Conservation (phyloP, 2,113 vertebrate genomes). For the Typhlomys cinereus region DNA sequence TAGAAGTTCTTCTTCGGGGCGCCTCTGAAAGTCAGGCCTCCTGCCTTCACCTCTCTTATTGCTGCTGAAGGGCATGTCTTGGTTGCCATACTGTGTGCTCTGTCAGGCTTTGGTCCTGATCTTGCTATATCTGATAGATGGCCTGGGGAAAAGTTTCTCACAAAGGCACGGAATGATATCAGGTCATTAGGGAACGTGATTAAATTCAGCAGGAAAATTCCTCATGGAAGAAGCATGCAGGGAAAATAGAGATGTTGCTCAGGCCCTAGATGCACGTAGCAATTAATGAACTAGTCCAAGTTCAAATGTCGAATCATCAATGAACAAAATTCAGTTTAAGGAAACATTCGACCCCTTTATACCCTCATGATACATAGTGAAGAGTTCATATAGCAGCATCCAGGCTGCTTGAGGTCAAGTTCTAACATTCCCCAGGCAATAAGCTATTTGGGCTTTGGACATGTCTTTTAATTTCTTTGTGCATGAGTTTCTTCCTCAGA, state of each 20-base stretch:
- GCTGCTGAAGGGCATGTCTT: not conserved
- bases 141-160: not conserved
- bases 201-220: not conserved
- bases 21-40: not conserved
- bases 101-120: not conserved
- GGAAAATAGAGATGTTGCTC: not conserved
- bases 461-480: slow-evolving; percentile 25
- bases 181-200: not conserved
- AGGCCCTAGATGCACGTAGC: not conserved
- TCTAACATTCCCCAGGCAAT: not conserved
- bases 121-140: not conserved
- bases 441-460: not conserved
- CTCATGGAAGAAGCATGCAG: not conserved
- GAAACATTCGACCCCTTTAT: not conserved
- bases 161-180: not conserved
- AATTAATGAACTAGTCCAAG: not conserved
- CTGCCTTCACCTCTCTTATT: not conserved
- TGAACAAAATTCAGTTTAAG: not conserved
- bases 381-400: not conserved
- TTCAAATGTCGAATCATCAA: not conserved
- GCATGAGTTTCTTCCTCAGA: not conserved
- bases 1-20: not conserved
- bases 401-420: not conserved
- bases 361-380: not conserved
- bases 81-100: not conserved